These are phyloP conservation scores for Phaetusa simplex DNA, from an alignment of 2,113 vertebrate species.

Conservation along the genomic window DNA sequence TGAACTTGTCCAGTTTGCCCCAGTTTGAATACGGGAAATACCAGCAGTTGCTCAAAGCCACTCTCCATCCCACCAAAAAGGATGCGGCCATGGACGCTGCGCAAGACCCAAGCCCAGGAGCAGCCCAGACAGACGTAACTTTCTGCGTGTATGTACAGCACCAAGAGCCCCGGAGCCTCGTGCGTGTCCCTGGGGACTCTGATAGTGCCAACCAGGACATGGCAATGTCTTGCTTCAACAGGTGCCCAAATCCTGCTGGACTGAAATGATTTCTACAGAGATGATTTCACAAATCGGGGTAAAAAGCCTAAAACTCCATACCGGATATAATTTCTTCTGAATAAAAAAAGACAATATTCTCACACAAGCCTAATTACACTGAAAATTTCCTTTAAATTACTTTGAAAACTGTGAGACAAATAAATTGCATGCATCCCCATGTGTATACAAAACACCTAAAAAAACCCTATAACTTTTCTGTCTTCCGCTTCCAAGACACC, in stretches of 20 bases:
- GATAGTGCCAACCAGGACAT: neutral
- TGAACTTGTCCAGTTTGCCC: neutral
- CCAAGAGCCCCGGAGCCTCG: fast-evolving
- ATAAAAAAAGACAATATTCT: neutral
- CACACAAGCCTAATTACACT: neutral
- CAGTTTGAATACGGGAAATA: neutral
- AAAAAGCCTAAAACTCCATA: neutral
- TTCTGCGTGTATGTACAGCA: neutral
- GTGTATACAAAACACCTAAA: neutral
- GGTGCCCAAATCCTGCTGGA: neutral
- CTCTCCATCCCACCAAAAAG: neutral
- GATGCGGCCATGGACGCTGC: neutral
- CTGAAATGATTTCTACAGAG: neutral
- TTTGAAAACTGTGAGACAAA: neutral
- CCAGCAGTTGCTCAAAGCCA: neutral
- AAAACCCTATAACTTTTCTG: neutral
- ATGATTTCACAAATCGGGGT: neutral
- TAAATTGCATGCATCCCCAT: neutral
- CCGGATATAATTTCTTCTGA: neutral
- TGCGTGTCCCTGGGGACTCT: neutral
- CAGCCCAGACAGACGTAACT: neutral
- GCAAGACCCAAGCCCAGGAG: neutral
- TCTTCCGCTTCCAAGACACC: neutral
- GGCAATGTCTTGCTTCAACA: neutral
- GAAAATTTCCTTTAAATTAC: neutral